phyloP scores from a whole-genome alignment of 2,113 vertebrate genomes.

The Macquaria ambigua region DNA sequence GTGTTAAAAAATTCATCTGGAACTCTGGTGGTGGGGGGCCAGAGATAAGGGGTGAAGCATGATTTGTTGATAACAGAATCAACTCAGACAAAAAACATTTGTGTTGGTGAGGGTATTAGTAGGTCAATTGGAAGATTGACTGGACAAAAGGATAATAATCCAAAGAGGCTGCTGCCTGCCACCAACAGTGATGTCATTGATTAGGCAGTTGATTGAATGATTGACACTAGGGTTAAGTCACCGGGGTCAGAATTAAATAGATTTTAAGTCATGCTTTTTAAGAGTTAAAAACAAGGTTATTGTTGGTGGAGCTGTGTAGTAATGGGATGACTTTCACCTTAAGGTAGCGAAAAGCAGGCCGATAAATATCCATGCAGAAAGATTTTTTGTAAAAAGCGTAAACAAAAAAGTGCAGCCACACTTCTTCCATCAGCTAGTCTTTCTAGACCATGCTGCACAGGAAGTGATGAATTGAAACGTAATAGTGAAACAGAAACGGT shows the following conservation, averaged over 20 bases:
- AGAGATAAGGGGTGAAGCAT: not conserved
- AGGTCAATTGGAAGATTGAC: slow-evolving; percentile 2
- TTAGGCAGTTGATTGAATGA: slow-evolving; percentile 27
- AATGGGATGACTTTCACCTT: not conserved
- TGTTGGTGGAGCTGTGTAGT: not conserved
- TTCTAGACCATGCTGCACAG: not conserved
- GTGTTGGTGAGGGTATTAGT: slow-evolving; percentile 17
- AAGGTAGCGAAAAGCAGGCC: not conserved
- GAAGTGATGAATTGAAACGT: not conserved
- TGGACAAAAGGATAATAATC: slow-evolving; percentile 21
- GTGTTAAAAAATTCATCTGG: not conserved
- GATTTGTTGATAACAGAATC: slow-evolving; percentile 25
- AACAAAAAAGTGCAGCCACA: not conserved
- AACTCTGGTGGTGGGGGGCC: not conserved
- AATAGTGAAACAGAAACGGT: not conserved
- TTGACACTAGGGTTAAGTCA: slow-evolving; percentile 6
- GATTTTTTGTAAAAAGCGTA: not conserved
- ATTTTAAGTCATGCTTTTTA: slow-evolving; percentile 9
- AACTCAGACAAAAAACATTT: slow-evolving; percentile 14
- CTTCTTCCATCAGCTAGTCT: not conserved
- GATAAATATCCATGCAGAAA: not conserved
- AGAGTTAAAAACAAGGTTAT: not conserved
- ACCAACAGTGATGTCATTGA: slow-evolving; percentile 21
- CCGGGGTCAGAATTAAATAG: not conserved
- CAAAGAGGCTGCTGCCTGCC: slow-evolving; percentile 5